phyloP scores from a whole-genome alignment of 2,113 vertebrate genomes.

The Emydocephalus ijimae region DNA sequence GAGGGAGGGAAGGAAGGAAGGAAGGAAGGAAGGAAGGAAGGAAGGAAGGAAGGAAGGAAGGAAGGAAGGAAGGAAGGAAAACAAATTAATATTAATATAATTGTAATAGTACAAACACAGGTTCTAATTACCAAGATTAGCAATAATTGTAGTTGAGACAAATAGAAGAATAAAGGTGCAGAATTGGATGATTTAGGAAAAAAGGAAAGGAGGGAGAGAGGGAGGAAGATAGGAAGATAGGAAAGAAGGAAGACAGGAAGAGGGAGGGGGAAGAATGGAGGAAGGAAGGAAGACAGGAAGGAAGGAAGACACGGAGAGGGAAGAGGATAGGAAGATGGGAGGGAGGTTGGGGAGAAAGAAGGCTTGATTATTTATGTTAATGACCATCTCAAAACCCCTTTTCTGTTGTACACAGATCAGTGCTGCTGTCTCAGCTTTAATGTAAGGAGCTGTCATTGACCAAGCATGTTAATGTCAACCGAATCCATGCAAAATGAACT shows the following conservation, averaged over 20 bases:
- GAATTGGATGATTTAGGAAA: neutral
- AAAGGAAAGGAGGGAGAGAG: no score
- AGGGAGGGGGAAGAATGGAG: neutral
- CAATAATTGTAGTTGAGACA: no score
- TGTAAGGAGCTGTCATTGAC: constrained; percentile 3
- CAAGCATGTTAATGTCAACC: neutral
- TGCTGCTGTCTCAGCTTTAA: neutral
- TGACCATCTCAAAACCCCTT: neutral
- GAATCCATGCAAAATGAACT: constrained; percentile 7
- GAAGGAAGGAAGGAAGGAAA: no score
- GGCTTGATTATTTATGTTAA: neutral
- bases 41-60: neutral
- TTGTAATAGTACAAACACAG: no score
- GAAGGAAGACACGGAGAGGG: no score
- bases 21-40: neutral
- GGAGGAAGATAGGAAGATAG: neutral
- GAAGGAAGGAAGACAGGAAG: neutral
- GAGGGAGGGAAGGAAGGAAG: no score
- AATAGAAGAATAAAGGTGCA: no score
- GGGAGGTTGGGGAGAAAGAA: neutral
- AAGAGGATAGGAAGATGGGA: neutral
- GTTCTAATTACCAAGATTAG: no score
- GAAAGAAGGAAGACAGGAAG: no score
- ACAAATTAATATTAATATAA: no score
- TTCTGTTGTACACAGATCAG: neutral